Evolutionary conservation across 1,140 invertebrate species (phyloP).

Genomic region (Lordiphosa stackelbergi): DNA sequence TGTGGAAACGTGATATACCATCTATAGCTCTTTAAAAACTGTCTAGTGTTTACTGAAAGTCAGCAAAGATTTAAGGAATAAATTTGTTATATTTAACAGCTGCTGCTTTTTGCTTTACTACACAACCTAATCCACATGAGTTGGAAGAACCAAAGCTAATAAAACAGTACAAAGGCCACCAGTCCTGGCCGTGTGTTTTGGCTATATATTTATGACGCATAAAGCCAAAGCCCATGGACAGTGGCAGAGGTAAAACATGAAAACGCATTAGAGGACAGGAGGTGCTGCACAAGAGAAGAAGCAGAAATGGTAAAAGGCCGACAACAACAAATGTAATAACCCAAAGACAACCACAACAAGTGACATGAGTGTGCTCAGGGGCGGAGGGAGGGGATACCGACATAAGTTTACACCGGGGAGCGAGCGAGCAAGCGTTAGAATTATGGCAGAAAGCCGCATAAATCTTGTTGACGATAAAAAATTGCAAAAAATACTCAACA

Average conservation of each 20-base stretch:
- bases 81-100: slow-evolving; percentile 8
- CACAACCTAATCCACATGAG: slow-evolving; percentile 1
- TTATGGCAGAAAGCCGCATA: slow-evolving; percentile 66
- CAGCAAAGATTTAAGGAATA: background rate
- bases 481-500: slow-evolving; percentile 35
- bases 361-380: slow-evolving; percentile 9
- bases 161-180: slow-evolving; percentile 1
- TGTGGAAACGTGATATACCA: no score
- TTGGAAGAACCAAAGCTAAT: slow-evolving; percentile 7
- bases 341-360: slow-evolving; percentile 13
- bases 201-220: slow-evolving; percentile 21
- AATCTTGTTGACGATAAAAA: slow-evolving; percentile 71
- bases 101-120: slow-evolving; percentile 3
- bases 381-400: slow-evolving; percentile 4
- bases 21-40: no score
- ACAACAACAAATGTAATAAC: slow-evolving; percentile 23
- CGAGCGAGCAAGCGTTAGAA: slow-evolving; percentile 44
- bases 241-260: slow-evolving; percentile 10
- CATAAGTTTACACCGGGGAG: slow-evolving; percentile 46
- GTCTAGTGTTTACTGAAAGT: no score
- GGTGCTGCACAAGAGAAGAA: slow-evolving; percentile 1
- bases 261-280: slow-evolving; percentile 5
- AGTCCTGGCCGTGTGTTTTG: slow-evolving; percentile 6
- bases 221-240: slow-evolving; percentile 22
- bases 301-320: slow-evolving; percentile 26